These are phyloP conservation scores for Drosophila rellima DNA, from an alignment of 2,888 invertebrate species.

Conservation along the genomic window DNA sequence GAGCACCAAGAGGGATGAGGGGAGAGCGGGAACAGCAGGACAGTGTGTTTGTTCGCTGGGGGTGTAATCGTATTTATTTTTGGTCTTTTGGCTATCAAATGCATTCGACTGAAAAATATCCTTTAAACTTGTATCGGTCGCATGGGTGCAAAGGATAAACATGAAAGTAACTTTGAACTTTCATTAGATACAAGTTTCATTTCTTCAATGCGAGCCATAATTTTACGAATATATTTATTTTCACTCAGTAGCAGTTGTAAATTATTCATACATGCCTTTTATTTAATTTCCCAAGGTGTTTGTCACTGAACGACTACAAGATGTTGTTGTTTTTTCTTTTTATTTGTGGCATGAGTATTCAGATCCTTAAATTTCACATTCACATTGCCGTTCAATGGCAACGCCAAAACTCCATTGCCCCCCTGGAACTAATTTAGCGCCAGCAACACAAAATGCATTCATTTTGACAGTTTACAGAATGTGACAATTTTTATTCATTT, in stretches of 20 bases:
- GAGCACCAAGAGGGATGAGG: conserved; percentile 2
- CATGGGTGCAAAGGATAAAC: conserved; percentile 25
- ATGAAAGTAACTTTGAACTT: conserved; percentile 64
- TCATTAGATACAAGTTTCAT: conserved; percentile 31
- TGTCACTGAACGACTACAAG: conserved; percentile 12
- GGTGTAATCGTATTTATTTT: conserved; percentile 71
- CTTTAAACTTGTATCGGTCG: conserved; percentile 59
- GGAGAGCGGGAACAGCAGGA: background rate
- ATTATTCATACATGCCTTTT: conserved; percentile 30
- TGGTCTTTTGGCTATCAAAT: conserved; percentile 64
- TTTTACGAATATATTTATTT: conserved; percentile 6
- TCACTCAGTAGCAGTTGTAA: conserved; percentile 3
- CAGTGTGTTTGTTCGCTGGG: background rate
- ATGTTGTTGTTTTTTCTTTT: background rate
- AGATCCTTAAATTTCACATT: conserved; percentile 37
- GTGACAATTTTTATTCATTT: conserved; percentile 64
- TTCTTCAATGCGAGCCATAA: background rate
- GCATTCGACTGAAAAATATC: conserved; percentile 69
- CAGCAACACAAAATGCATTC: conserved; percentile 48
- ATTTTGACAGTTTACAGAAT: conserved; percentile 54
- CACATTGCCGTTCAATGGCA: conserved; percentile 25
- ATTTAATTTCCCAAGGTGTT: conserved; percentile 51
- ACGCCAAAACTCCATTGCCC: conserved; percentile 45
- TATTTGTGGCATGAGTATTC: background rate
- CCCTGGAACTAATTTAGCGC: conserved; percentile 53